Percentiles rank a stretch among this genome's conserved stretches.
Evolutionary conservation across 1,140 invertebrate genomes (phyloP).

Genomic region (Goniozus legneri): DNA sequence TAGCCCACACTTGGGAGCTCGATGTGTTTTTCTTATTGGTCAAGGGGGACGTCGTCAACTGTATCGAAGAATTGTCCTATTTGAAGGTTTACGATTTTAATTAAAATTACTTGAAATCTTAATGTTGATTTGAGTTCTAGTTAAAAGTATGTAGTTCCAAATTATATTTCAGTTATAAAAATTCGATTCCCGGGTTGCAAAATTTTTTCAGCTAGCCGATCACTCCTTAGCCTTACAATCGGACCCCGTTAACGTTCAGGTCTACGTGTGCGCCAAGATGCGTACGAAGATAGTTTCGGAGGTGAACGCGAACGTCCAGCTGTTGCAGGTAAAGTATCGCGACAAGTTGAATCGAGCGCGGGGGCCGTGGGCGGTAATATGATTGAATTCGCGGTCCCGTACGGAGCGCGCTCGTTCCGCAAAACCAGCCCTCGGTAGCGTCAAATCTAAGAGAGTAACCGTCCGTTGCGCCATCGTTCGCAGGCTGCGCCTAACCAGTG

Average conservation of each 20-base stretch:
- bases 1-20: slow-evolving; percentile 72
- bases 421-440: too few relatives aligned
- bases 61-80: slow-evolving; percentile 61
- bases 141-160: background rate
- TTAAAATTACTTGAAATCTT: background rate
- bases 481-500: slow-evolving; percentile 68
- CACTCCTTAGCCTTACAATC: slow-evolving; percentile 55
- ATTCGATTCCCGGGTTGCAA: too few relatives aligned
- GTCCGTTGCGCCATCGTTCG: background rate
- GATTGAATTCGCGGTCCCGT: background rate
- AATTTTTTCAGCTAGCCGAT: slow-evolving; percentile 56
- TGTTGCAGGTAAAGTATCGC: slow-evolving; percentile 61
- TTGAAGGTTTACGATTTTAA: slow-evolving; percentile 41
- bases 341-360: background rate
- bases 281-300: slow-evolving; percentile 73
- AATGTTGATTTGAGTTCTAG: too few relatives aligned
- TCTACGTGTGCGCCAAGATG: slow-evolving; percentile 70
- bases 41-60: slow-evolving; percentile 63
- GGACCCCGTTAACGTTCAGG: slow-evolving; percentile 52
- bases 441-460: background rate
- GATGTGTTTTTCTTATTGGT: slow-evolving; percentile 62
- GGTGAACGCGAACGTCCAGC: slow-evolving; percentile 67
- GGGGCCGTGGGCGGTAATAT: background rate
- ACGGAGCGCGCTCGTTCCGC: too few relatives aligned
- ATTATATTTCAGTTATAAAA: background rate